Base-by-base conservation (phyloP, 1,140 invertebrate genomes). In the Triops cancriformis region DNA sequence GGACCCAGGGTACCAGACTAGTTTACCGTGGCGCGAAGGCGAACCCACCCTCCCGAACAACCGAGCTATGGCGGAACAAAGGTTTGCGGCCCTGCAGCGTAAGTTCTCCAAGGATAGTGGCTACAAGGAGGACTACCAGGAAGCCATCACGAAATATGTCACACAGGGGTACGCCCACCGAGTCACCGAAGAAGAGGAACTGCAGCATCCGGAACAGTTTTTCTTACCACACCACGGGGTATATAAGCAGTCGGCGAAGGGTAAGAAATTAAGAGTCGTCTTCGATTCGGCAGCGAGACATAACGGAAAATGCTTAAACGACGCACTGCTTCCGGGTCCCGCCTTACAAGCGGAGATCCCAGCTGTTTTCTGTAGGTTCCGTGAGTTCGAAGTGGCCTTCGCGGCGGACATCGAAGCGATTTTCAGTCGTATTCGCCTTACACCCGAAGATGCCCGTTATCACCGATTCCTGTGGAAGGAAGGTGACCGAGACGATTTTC, bases 141-240 rank as follows among this genome's bases (percentile, higher is more conserved):
- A 27, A 18, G 76, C 76, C 14, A 73, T 77, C 12, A 43, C 72
- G 5, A 77, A 51, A 23, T 43, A 41, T 41, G 28, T 76, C 18
- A 23, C 26, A 7, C 31, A 76, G 5, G 31, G 42, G 12, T 51
- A 76, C 27, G 75, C 75, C 26, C 1, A n/a, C 11, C 6, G 26
- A 1, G 43, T 76, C 7, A 45, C 18, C n/a, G n/a, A n/a, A n/a
- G 14, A 41, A 2, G 42, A 43, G 14, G 42, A 43, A 14, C 9
- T 43, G 0, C 42, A 43, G 23, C 43, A 42, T 10, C 74, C 74
- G 42, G 18, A 31, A 0, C 74, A 76, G 42, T 77, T 73, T n/a
- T 77, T 73, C 12, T 37, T 73, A 9, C 26, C 76, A 3, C 72
- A 77, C 6, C 64, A 77, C 51, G 76, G 76, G 14, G 76, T 77